Evolutionary conservation across 35 echinoderm and acorn worm species (phyloP).

Genomic region (Stichopus chloronotus): DNA sequence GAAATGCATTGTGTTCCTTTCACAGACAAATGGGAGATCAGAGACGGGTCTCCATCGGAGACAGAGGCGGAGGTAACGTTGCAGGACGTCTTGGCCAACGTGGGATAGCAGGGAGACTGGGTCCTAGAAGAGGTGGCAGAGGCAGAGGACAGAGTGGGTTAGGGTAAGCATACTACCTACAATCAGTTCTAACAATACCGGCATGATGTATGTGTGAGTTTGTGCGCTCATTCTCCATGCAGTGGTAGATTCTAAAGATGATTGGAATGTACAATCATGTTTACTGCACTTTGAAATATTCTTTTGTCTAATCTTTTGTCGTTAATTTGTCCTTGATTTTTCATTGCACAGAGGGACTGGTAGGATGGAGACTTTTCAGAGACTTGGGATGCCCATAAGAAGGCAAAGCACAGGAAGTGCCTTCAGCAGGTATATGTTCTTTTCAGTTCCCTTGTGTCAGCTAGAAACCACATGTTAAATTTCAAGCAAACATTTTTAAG

Average conservation of each 20-base stretch:
- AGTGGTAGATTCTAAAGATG: too few relatives aligned
- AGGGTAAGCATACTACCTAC: neutral
- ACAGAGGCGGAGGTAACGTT: neutral
- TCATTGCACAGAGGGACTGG: neutral
- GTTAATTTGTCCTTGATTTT: too few relatives aligned
- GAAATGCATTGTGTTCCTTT: neutral
- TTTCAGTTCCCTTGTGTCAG: too few relatives aligned
- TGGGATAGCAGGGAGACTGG: conserved; percentile 44
- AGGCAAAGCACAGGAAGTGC: conserved; percentile 85
- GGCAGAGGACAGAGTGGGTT: conserved; percentile 66
- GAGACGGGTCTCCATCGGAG: conserved; percentile 43
- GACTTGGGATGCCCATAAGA: conserved; percentile 83
- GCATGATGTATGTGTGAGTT: too few relatives aligned
- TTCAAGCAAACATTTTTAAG: neutral
- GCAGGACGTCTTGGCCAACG: neutral
- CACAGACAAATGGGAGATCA: conserved; percentile 39
- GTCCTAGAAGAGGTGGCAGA: conserved; percentile 71
- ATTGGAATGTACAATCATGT: too few relatives aligned
- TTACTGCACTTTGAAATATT: too few relatives aligned
- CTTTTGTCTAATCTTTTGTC: too few relatives aligned
- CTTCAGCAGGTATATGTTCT: conserved; percentile 87
- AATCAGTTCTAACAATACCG: too few relatives aligned
- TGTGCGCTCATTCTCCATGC: too few relatives aligned
- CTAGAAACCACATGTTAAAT: neutral
- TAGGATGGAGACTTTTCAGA: conserved; percentile 82